Percentiles rank a stretch among this genome's conserved stretches.
phyloP scores from a whole-genome alignment of 2,113 vertebrate genomes.

The Cyphomyrus discorhynchus region DNA sequence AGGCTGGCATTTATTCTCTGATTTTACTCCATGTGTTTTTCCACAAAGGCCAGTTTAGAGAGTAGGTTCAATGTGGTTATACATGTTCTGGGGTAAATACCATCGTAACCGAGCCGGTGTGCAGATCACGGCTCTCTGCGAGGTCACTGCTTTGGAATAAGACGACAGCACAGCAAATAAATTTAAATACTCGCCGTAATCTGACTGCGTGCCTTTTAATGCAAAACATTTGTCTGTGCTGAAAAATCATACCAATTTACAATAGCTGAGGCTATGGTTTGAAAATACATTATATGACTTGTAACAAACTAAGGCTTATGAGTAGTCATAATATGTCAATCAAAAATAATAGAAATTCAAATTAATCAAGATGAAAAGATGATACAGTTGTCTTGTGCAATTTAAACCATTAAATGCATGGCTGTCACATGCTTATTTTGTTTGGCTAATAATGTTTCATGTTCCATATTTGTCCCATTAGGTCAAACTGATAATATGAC shows the following conservation, averaged over 20 bases:
- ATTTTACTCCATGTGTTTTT: background rate
- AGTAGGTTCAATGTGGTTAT: background rate
- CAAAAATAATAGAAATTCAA: background rate
- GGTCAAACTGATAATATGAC: background rate
- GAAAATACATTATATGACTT: background rate
- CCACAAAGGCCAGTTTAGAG: background rate
- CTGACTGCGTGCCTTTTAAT: background rate
- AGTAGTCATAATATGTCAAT: background rate
- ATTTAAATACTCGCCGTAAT: background rate
- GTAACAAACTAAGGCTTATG: background rate
- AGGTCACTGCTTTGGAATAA: background rate
- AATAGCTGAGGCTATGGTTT: background rate
- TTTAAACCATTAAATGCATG: background rate
- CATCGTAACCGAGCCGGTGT: background rate
- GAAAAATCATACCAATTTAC: background rate
- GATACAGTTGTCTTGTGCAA: background rate
- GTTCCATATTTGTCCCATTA: conserved; percentile 9
- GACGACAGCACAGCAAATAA: background rate
- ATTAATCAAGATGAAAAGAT: background rate
- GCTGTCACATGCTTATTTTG: conserved; percentile 1
- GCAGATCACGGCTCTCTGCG: background rate
- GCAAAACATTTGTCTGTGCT: background rate
- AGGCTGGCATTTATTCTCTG: background rate
- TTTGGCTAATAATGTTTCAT: background rate
- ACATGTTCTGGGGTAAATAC: background rate